phyloP scores from a whole-genome alignment of 2,113 vertebrate species.

The Nipponia nippon region DNA sequence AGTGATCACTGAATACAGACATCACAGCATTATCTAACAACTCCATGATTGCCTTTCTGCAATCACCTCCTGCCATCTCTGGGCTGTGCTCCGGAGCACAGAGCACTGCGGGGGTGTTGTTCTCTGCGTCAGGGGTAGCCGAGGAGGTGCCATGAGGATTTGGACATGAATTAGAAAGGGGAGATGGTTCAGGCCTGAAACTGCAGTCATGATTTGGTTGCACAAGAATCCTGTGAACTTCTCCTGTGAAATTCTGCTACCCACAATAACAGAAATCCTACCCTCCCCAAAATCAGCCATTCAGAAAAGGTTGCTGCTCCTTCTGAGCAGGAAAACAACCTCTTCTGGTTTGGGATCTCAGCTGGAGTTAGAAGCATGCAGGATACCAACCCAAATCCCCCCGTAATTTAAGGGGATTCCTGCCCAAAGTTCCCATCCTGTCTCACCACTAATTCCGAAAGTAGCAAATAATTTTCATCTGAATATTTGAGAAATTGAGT shows the following conservation, averaged over 20 bases:
- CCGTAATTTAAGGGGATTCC: slow-evolving; percentile 15
- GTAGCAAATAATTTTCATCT: slow-evolving; percentile 12
- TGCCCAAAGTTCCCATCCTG: neutral
- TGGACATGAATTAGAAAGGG: neutral
- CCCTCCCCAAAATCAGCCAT: neutral
- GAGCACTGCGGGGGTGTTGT: neutral
- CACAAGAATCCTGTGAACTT: neutral
- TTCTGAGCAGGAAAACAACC: neutral
- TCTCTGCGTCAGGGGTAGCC: neutral
- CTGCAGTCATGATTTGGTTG: neutral
- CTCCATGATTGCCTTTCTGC: neutral
- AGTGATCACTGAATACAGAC: neutral
- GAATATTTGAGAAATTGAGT: neutral
- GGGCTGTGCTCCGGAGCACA: neutral
- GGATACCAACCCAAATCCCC: slow-evolving; percentile 3
- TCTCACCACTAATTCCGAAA: neutral
- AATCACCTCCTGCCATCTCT: neutral
- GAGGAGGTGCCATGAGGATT: neutral
- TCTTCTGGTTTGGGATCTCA: neutral
- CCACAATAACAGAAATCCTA: neutral
- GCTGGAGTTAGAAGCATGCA: neutral
- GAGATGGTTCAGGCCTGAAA: neutral
- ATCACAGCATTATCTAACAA: neutral
- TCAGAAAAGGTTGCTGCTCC: neutral
- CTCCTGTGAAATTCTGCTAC: neutral